phyloP scores from a whole-genome alignment of 2,888 invertebrate species.

The Torymus texanus region DNA sequence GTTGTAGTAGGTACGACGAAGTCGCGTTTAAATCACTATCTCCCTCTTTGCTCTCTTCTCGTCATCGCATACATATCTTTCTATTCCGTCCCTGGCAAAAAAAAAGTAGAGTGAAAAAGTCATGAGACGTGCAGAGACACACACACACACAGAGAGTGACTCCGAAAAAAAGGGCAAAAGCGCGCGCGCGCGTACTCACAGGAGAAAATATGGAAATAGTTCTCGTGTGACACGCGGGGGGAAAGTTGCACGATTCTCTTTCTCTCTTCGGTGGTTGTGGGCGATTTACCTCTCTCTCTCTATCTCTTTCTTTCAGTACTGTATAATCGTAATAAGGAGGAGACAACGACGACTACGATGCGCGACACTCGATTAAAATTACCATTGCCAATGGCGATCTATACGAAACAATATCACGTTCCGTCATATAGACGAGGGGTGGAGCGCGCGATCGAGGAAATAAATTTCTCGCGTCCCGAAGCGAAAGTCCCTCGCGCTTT shows the following conservation, averaged over 20 bases:
- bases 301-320: neutral
- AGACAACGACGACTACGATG: conserved; percentile 7
- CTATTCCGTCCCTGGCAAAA: too few species aligned
- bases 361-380: conserved; percentile 47
- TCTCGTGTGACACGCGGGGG: conserved; percentile 29
- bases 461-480: conserved; percentile 34
- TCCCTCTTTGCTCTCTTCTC: too few species aligned
- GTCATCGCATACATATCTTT: too few species aligned
- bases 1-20: too few species aligned
- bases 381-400: conserved; percentile 43
- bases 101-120: neutral
- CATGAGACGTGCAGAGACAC: too few species aligned
- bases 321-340: conserved; percentile 39
- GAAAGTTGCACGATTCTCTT: conserved; percentile 42
- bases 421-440: neutral
- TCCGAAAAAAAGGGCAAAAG: conserved; percentile 5
- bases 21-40: too few species aligned
- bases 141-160: too few species aligned
- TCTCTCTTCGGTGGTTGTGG: conserved; percentile 15
- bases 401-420: conserved; percentile 1
- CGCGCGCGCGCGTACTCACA: neutral
- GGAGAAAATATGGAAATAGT: conserved; percentile 54
- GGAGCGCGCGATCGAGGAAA: conserved; percentile 10
- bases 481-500: conserved; percentile 42
- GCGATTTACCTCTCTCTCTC: conserved; percentile 49